Evolutionary conservation across 2,888 invertebrate genomes (phyloP).

Genomic region (Scaptomyza parva): DNA sequence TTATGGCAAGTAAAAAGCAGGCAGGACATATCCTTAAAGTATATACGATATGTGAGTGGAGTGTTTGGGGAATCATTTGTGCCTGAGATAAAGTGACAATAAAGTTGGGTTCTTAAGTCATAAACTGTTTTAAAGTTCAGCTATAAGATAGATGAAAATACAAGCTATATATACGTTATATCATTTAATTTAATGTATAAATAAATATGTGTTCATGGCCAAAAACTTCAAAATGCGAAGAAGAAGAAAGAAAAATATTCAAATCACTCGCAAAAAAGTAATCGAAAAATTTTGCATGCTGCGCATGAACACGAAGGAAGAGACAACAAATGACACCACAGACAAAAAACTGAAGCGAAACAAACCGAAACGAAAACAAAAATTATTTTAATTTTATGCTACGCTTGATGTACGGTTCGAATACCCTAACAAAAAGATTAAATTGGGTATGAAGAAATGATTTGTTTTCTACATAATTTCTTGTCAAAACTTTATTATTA

Average conservation of each 20-base stretch:
- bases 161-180: not conserved
- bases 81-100: not conserved
- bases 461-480: not conserved
- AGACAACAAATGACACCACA: slow-evolving; percentile 68
- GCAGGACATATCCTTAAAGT: slow-evolving; percentile 15
- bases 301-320: slow-evolving; percentile 51
- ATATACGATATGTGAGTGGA: not conserved
- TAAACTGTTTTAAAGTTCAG: not conserved
- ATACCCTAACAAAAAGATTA: slow-evolving; percentile 30
- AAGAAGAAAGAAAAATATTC: not conserved
- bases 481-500: no score
- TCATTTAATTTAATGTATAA: slow-evolving; percentile 1
- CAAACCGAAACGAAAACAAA: slow-evolving; percentile 42
- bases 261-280: slow-evolving; percentile 24
- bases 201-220: slow-evolving; percentile 17
- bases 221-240: not conserved
- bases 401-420: slow-evolving; percentile 35
- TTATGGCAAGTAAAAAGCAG: slow-evolving; percentile 23
- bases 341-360: slow-evolving; percentile 51
- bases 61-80: not conserved
- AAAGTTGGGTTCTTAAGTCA: not conserved
- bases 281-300: slow-evolving; percentile 65
- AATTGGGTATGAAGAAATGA: not conserved
- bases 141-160: not conserved
- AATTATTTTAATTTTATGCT: slow-evolving; percentile 65